Evolutionary conservation across 30 jellyfish, hydroid and myxozoan species (phyloP).

Genomic region (Chrysaora quinquecirrha): DNA sequence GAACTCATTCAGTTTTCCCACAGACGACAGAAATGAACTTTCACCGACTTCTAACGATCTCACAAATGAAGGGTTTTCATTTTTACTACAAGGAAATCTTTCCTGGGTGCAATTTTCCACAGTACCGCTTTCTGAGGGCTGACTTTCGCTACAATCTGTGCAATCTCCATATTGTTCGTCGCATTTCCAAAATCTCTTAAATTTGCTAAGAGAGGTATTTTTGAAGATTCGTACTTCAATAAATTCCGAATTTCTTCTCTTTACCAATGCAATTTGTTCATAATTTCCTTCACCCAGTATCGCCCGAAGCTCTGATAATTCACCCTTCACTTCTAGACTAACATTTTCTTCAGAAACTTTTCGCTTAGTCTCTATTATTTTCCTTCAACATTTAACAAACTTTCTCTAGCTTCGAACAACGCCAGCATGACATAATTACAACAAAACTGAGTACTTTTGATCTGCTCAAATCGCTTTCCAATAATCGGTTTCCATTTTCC

Average conservation of each 20-base stretch:
- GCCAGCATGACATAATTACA: constrained; percentile 29
- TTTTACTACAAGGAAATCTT: too few species aligned
- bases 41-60: too few species aligned
- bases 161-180: too few species aligned
- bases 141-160: too few species aligned
- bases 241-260: not conserved
- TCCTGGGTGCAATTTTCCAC: too few species aligned
- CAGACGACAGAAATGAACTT: not conserved
- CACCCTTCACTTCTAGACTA: too few species aligned
- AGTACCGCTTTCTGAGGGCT: too few species aligned
- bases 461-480: constrained; percentile 18
- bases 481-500: constrained; percentile 40
- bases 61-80: too few species aligned
- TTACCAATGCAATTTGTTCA: not conserved
- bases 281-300: too few species aligned
- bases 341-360: too few species aligned
- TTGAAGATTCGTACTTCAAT: not conserved
- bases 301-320: too few species aligned
- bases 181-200: not conserved
- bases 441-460: constrained; percentile 44
- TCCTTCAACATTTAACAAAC: not conserved
- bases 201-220: not conserved
- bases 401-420: constrained; percentile 46
- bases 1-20: not conserved
- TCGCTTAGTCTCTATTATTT: not conserved